Conservation (phyloP, 1,140 invertebrate genomes). For the Drosophila setifemur region DNA sequence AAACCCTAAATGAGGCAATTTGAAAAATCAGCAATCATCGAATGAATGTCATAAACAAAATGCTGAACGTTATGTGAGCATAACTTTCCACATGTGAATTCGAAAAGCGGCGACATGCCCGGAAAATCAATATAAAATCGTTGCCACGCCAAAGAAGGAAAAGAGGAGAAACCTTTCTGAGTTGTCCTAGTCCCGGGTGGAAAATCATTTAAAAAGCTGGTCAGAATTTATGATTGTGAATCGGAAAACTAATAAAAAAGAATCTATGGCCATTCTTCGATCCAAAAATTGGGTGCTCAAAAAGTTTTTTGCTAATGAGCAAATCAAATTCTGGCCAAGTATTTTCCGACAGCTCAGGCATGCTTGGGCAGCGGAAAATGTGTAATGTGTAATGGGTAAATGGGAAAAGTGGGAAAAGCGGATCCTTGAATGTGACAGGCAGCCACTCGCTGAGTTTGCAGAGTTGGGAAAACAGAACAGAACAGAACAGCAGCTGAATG, state of each 20-base stretch:
- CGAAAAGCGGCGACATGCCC: conserved; percentile 9
- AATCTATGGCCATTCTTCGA: neutral
- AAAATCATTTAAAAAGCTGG: neutral
- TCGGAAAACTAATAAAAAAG: conserved; percentile 8
- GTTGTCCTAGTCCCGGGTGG: conserved; percentile 7
- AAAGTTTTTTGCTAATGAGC: conserved; percentile 29
- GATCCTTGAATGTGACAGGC: conserved; percentile 10
- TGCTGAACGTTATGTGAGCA: conserved; percentile 40
- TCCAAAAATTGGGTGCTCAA: conserved; percentile 5
- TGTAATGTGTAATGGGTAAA: too few species aligned
- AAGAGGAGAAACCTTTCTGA: neutral
- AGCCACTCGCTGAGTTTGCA: neutral
- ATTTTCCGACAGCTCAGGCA: conserved; percentile 8
- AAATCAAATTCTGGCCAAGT: conserved; percentile 22
- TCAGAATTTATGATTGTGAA: too few species aligned
- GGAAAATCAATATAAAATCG: conserved; percentile 43
- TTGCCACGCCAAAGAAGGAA: conserved; percentile 16
- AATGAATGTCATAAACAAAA: conserved; percentile 46
- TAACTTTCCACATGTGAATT: conserved; percentile 31
- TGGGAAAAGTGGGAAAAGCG: neutral
- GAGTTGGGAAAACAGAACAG: neutral
- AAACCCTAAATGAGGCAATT: conserved; percentile 25
- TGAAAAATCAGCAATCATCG: conserved; percentile 39
- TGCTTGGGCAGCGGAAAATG: too few species aligned
- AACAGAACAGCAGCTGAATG: conserved; percentile 34